phyloP scores from a whole-genome alignment of 2,113 vertebrate genomes.

The Misgurnus mizolepis region DNA sequence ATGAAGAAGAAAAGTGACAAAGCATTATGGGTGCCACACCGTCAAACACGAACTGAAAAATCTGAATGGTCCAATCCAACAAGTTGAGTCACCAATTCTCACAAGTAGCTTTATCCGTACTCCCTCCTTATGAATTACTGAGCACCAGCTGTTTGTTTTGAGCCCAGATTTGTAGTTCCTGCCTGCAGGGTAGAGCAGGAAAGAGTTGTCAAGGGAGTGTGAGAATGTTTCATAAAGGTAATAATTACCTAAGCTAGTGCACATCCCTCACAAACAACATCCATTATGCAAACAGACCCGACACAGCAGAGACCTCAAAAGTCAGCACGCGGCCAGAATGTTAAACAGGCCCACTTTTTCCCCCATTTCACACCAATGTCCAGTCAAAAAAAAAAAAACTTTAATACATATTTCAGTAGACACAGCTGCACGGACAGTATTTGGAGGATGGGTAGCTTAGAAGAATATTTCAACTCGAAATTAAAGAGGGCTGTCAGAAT shows the following conservation, averaged over 20 bases:
- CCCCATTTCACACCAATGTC: not conserved
- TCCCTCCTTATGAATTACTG: not conserved
- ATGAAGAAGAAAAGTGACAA: not conserved
- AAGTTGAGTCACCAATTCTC: conserved; percentile 3
- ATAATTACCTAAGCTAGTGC: conserved; percentile 51
- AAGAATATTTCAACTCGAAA: too few species aligned
- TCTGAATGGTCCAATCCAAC: not conserved
- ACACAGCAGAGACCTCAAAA: conserved; percentile 25
- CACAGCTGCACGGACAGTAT: not conserved
- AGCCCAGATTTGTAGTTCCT: conserved; percentile 20
- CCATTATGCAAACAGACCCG: conserved; percentile 48
- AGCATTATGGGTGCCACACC: not conserved
- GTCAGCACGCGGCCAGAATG: conserved; percentile 43
- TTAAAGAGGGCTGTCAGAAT: too few species aligned
- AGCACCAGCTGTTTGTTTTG: conserved; percentile 28
- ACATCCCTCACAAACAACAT: conserved; percentile 50
- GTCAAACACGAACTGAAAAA: not conserved
- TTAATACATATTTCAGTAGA: not conserved
- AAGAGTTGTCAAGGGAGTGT: not conserved
- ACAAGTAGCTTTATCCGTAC: not conserved
- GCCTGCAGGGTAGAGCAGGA: not conserved
- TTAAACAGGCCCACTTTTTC: conserved; percentile 29
- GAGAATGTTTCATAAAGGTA: conserved; percentile 50
- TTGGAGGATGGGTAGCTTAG: too few species aligned
- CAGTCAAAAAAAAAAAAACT: conserved; percentile 8